Evolutionary conservation across 2,888 invertebrate species (phyloP).

Genomic region (Melikaiella ostensackeni): DNA sequence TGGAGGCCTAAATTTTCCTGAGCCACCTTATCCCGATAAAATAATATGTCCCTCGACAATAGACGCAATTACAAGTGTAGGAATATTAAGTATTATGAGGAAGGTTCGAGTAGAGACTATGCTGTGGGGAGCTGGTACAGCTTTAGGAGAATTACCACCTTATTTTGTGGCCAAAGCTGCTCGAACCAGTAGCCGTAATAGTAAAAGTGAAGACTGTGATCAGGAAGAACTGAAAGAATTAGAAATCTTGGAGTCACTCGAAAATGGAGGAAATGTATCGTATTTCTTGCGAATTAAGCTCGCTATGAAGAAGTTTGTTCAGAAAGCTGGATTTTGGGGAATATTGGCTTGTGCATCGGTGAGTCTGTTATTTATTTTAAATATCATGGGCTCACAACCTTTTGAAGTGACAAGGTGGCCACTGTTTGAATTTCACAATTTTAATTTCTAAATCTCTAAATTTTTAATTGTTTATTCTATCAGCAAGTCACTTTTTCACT

Average conservation of each 20-base stretch:
- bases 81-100: slow-evolving; percentile 95
- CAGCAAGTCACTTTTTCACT: too few species aligned
- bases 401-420: too few species aligned
- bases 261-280: slow-evolving; percentile 80
- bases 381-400: background rate
- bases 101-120: slow-evolving; percentile 97
- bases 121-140: slow-evolving; percentile 99
- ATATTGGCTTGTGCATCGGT: slow-evolving; percentile 97
- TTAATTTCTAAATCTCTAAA: too few species aligned
- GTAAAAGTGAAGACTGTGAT: slow-evolving; percentile 79
- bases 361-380: slow-evolving; percentile 69
- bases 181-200: slow-evolving; percentile 78
- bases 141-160: slow-evolving; percentile 98
- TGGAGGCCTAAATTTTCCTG: slow-evolving; percentile 94
- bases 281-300: slow-evolving; percentile 88
- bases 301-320: slow-evolving; percentile 92
- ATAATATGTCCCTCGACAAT: slow-evolving; percentile 92
- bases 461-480: too few species aligned
- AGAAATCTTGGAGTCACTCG: slow-evolving; percentile 84
- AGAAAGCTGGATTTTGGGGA: slow-evolving; percentile 96
- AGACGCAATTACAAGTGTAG: slow-evolving; percentile 83
- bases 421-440: too few species aligned
- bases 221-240: slow-evolving; percentile 86
- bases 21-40: slow-evolving; percentile 99
- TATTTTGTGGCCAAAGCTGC: slow-evolving; percentile 99